Conservation (phyloP, 2,113 vertebrate species). For the Ramphastos sulfuratus region DNA sequence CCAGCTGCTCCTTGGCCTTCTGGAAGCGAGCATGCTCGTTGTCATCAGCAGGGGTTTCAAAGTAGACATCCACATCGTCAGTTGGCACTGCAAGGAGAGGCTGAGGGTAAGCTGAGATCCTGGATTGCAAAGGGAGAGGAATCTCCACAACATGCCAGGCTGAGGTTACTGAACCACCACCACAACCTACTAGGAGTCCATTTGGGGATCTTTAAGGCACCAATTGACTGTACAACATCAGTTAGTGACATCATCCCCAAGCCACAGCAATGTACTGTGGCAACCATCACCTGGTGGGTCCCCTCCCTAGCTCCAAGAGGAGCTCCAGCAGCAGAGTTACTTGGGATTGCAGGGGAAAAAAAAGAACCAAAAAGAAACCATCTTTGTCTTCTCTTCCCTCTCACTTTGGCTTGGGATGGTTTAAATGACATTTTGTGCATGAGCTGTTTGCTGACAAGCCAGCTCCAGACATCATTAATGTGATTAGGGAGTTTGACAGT, state of each 20-base stretch:
- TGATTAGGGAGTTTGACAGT: background rate
- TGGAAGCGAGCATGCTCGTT: slow-evolving; percentile 97
- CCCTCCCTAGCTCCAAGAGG: background rate
- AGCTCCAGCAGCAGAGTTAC: background rate
- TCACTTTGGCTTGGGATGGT: background rate
- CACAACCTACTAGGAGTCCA: background rate
- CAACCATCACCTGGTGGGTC: background rate
- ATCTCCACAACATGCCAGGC: background rate
- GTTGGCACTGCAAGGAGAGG: slow-evolving; percentile 77
- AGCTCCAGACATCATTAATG: slow-evolving; percentile 12
- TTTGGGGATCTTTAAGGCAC: background rate
- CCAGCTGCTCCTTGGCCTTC: slow-evolving; percentile 96
- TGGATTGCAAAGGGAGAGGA: background rate
- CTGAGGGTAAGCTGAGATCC: background rate
- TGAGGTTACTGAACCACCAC: background rate
- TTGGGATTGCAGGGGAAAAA: background rate
- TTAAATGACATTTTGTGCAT: background rate
- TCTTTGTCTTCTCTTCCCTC: background rate
- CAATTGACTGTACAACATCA: background rate
- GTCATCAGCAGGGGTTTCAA: slow-evolving; percentile 94
- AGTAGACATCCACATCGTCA: slow-evolving; percentile 96
- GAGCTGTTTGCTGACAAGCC: background rate
- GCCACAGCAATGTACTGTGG: background rate
- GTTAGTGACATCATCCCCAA: background rate
- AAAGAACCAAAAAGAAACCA: background rate